Percentiles rank a stretch among this genome's conserved stretches.
phyloP scores from a whole-genome alignment of 2,888 invertebrate genomes.

The Aradus depressus region DNA sequence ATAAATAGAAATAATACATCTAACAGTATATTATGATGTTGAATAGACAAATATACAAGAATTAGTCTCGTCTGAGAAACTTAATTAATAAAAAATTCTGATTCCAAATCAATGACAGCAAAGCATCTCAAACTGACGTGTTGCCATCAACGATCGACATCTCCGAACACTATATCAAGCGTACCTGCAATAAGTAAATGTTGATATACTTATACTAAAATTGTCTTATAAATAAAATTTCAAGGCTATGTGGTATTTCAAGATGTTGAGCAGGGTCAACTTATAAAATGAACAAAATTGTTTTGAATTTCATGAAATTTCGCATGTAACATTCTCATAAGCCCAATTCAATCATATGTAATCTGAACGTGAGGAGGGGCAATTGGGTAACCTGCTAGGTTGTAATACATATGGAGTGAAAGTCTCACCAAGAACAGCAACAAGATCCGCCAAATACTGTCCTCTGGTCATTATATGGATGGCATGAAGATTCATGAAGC shows the following conservation, averaged over 20 bases:
- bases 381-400: no score
- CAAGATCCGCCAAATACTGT: constrained; percentile 90
- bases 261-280: neutral
- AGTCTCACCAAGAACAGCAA: constrained; percentile 78
- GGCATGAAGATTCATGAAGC: constrained; percentile 76
- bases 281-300: neutral
- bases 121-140: no score
- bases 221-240: neutral
- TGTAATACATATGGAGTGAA: neutral
- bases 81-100: no score
- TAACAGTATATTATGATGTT: no score
- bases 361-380: neutral
- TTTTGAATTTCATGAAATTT: neutral
- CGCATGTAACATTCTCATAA: neutral
- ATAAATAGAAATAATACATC: no score
- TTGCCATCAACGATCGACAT: constrained; percentile 68
- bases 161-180: constrained; percentile 86
- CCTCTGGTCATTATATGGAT: constrained; percentile 78
- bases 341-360: no score
- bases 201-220: neutral
- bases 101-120: no score
- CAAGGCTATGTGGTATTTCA: neutral
- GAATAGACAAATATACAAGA: no score
- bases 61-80: no score
- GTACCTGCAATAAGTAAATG: constrained; percentile 40